phyloP scores from a whole-genome alignment of 2,797 vertebrate genomes.

The Coccyzus lansbergi region DNA sequence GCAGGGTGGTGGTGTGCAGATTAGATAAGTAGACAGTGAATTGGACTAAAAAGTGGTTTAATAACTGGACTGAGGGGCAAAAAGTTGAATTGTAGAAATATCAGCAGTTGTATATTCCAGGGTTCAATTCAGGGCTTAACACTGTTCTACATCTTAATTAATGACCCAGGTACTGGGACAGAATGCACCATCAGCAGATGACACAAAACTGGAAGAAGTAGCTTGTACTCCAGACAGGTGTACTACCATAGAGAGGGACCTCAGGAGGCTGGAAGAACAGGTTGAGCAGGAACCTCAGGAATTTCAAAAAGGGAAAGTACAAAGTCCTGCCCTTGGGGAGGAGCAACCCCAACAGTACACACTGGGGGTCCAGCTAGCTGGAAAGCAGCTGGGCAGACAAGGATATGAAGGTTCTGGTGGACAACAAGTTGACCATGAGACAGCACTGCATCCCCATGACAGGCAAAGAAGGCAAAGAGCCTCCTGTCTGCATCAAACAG shows the following conservation, averaged over 20 bases:
- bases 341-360: not conserved
- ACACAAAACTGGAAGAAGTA: not conserved
- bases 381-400: not conserved
- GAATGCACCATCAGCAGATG: not conserved
- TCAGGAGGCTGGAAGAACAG: not conserved
- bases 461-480: not conserved
- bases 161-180: not conserved
- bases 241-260: not conserved
- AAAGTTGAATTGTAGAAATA: not conserved
- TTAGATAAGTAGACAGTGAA: not conserved
- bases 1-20: not conserved
- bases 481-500: not conserved
- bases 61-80: not conserved
- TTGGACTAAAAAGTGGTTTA: not conserved
- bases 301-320: too few species aligned
- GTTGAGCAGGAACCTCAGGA: not conserved
- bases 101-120: not conserved
- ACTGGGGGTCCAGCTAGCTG: not conserved
- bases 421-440: not conserved
- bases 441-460: not conserved
- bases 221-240: not conserved
- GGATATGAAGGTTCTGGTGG: not conserved
- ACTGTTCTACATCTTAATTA: not conserved
- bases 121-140: fast-evolving
- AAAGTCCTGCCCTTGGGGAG: not conserved